Evolutionary conservation across 1,140 invertebrate genomes (phyloP), one percentile per base, ranked within the genome.

Genomic region (Aphidius gifuensis): DNA sequence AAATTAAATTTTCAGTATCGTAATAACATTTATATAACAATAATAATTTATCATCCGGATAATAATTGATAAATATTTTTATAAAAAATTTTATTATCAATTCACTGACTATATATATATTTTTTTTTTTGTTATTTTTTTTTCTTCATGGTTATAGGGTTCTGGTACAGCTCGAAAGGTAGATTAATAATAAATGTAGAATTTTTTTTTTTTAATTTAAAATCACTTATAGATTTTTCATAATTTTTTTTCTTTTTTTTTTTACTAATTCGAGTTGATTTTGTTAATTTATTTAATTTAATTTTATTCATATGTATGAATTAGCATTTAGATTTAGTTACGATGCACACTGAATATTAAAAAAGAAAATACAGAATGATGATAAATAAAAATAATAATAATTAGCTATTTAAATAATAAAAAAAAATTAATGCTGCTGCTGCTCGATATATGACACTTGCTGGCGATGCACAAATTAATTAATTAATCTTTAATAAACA

Each of bases 381-480:
- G 9, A 55, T 55, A 38, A 43, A 16, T 16, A 16, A 16, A 16
- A 16, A 16, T 16, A 16, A 16, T 16, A 16, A 16, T 16, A 16
- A 16, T 16, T 16, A 16, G 16, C 32, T 7, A 11, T 43, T 55
- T 21, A 40, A 55, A 39, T 4, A 53, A 23, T 53, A 6, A 60
- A 38, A 44, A 51, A 9, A 60, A 38, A 50, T 48, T 23, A 61
- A 53, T 48, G 45, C 58, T 69, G 72, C 73, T 74, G 71, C 69
- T 73, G 57, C 71, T 62, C 77, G 40, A 44, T 44, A 44, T 75
- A 66, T 48, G 46, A 70, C 77, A 79, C 77, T 70, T 71, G 77
- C 78, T 71, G 68, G 77, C 77, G 75, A 75, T 78, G 77, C 78
- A 79, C 77, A 43, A 66, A 60, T 61, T 64, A 66, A 67, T 60